A percentile compares a stretch with the other conserved stretches of the same genome.
Conservation (phyloP, 1,140 invertebrate genomes). For the Saccostrea echinata region DNA sequence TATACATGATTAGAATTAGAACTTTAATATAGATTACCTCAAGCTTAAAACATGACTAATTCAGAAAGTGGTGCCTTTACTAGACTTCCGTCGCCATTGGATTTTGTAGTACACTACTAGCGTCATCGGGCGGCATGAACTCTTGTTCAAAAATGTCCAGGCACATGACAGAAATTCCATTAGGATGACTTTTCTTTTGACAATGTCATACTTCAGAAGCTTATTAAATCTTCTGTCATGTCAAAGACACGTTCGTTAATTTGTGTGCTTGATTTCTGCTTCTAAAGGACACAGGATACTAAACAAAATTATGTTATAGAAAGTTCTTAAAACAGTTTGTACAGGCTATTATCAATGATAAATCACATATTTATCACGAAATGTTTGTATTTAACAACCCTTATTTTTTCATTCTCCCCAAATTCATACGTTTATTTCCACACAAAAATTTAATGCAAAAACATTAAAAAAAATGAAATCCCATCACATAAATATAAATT, state of each 20-base stretch:
- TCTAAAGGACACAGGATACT: not conserved
- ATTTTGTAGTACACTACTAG: conserved; percentile 5
- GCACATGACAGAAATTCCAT: conserved; percentile 34
- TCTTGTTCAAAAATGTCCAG: conserved; percentile 35
- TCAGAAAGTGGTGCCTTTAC: not conserved
- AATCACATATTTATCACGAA: no score
- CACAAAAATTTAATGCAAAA: no score
- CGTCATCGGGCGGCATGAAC: not conserved
- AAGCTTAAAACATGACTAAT: not conserved
- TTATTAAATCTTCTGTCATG: conserved; percentile 9
- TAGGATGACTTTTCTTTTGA: conserved; percentile 6
- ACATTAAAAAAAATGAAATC: no score
- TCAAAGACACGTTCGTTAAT: not conserved
- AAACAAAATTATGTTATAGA: no score
- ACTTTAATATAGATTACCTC: not conserved
- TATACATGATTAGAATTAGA: no score
- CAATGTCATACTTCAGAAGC: not conserved
- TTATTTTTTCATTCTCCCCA: no score
- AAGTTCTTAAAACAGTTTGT: no score
- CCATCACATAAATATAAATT: no score
- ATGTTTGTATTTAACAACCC: no score
- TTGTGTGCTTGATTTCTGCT: not conserved
- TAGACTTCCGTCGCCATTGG: conserved; percentile 3
- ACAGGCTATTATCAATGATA: no score
- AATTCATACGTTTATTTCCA: no score